A percentile compares a stretch with the other conserved stretches of the same genome.
phyloP scores from a whole-genome alignment of 2,888 invertebrate species.

The Hirtodrosophila trivittata region DNA sequence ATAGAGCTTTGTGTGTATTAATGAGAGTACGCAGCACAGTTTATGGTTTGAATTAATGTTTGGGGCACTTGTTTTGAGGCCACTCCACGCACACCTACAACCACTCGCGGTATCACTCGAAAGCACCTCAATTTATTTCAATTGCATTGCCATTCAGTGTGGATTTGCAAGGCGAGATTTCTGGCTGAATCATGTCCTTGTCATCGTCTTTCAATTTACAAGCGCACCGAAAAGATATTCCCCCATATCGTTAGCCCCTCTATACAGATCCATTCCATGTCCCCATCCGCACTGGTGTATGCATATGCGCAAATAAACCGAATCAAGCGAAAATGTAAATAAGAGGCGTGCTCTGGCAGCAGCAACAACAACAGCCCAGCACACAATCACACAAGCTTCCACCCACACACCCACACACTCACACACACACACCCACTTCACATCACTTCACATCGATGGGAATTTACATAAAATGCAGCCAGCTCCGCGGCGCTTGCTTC shows the following conservation, averaged over 20 bases:
- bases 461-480: slow-evolving; percentile 73
- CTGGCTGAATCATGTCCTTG: slow-evolving; percentile 58
- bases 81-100: slow-evolving; percentile 15
- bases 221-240: slow-evolving; percentile 41
- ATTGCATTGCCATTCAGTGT: slow-evolving; percentile 47
- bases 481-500: slow-evolving; percentile 47
- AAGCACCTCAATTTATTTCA: slow-evolving; percentile 37
- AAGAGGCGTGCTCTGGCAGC: slow-evolving; percentile 58
- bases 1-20: slow-evolving; percentile 1
- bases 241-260: slow-evolving; percentile 21
- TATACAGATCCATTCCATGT: slow-evolving; percentile 1
- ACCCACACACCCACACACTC: slow-evolving; percentile 36
- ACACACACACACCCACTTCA: slow-evolving; percentile 44
- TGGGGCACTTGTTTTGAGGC: slow-evolving; percentile 34
- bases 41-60: slow-evolving; percentile 58
- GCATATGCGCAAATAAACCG: slow-evolving; percentile 74
- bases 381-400: slow-evolving; percentile 16
- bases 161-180: slow-evolving; percentile 50
- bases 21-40: slow-evolving; percentile 31
- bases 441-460: slow-evolving; percentile 58
- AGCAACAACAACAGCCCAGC: slow-evolving; percentile 17
- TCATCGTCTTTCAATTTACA: slow-evolving; percentile 70
- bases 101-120: slow-evolving; percentile 2
- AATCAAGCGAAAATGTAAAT: slow-evolving; percentile 79
- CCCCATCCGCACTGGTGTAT: slow-evolving; percentile 9